phyloP scores from a whole-genome alignment of 2,888 invertebrate genomes.

The Polyploca ridens region DNA sequence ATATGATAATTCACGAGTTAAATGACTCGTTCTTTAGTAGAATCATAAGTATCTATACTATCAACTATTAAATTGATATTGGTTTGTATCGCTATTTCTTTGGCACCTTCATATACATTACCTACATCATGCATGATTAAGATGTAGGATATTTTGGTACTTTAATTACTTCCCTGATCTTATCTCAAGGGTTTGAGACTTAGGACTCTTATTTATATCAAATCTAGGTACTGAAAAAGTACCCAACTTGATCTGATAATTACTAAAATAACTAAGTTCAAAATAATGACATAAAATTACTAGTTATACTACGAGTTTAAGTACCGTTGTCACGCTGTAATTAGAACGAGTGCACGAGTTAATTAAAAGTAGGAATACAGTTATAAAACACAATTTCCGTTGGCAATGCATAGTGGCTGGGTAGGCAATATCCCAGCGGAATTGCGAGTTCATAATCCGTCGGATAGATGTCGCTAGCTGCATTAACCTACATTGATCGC shows the following conservation, averaged over 20 bases:
- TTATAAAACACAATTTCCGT: conserved; percentile 23
- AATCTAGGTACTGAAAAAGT: neutral
- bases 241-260: neutral
- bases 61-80: neutral
- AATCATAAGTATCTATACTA: neutral
- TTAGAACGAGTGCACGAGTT: conserved; percentile 1
- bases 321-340: neutral
- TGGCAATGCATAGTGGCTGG: conserved; percentile 16
- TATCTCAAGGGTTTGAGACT: neutral
- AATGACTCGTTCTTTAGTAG: neutral
- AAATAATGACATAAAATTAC: neutral
- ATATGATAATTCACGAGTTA: neutral
- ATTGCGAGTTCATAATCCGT: conserved; percentile 50
- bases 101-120: too few species aligned
- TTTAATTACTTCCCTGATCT: too few species aligned
- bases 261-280: neutral
- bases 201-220: too few species aligned
- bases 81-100: too few species aligned
- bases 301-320: neutral
- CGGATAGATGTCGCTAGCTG: conserved; percentile 71
- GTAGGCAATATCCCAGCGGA: conserved; percentile 39
- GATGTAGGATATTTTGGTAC: too few species aligned
- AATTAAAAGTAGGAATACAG: conserved; percentile 13
- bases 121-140: too few species aligned
- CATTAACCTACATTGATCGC: conserved; percentile 65